Base-by-base conservation (phyloP, 2,113 vertebrate species). In the Corythoichthys haematopterus region DNA sequence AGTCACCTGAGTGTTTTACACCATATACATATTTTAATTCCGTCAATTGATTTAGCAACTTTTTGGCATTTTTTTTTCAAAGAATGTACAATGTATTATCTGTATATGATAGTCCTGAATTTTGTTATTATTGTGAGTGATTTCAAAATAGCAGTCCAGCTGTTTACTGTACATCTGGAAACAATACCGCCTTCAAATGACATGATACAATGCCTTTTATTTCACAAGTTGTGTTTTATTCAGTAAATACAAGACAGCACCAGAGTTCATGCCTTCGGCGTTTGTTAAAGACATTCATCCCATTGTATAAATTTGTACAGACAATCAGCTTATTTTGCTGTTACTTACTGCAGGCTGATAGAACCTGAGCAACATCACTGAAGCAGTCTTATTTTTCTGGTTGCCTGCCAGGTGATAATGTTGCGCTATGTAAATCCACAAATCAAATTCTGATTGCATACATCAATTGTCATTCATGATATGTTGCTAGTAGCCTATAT, bases 151-250 rank as follows among this genome's bases (percentile, higher is more conserved):
- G 50, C 15, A 53, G n/a, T 55, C 7, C 52, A 33, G 9, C 4
- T 33, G 28, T 35, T 33, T 35, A 6, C 7, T n/a, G 52, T 3
- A 55, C 33, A 35, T 40, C 15, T n/a, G 6, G 36, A 16, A 58
- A 37, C 35, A 16, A 37, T 43, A 43, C 0, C 38, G n/a, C 13
- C 58, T 36, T 16, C 1, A 11, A n/a, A 45, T 2, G 64, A 0
- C 55, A 40, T 45, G 28, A 65, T 40, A 66, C 38, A 51, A 38
- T 65, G 33, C 52, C 12, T 62, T 46, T 28, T 46, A 13, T 64
- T 55, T 38, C 65, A 66, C 66, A 74, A 74, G 45, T 52, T 75
- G 51, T 76, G 40, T 68, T 89, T 89, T 88, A 89, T 88, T 85
- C 57, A 70, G 61, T 77, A 78, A 70, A 70, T 66, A 72, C 63